These are phyloP conservation scores for Pseudorectes ferrugineus DNA, from an alignment of 2,113 vertebrate genomes.

Conservation along the genomic window DNA sequence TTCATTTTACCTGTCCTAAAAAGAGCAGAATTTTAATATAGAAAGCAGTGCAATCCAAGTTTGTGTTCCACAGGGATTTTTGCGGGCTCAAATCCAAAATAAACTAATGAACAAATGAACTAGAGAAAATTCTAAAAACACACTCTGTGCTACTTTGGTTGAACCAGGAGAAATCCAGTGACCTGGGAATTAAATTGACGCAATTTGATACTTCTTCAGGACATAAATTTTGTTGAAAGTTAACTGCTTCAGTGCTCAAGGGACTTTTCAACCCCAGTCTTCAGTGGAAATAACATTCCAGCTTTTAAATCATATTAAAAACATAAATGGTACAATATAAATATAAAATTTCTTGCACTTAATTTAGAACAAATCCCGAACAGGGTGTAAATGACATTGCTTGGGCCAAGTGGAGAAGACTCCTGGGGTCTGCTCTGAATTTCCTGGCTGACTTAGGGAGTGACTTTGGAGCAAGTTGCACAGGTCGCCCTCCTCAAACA, in stretches of 20 bases:
- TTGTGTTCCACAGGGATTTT: neutral
- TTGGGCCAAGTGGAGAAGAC: neutral
- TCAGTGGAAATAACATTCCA: neutral
- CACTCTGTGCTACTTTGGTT: neutral
- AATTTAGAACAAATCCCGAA: neutral
- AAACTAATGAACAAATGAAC: neutral
- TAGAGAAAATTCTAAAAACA: conserved; percentile 15
- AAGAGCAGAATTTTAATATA: neutral
- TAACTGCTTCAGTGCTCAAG: conserved; percentile 3
- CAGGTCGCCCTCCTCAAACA: neutral
- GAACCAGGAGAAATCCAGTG: conserved; percentile 10
- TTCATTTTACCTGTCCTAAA: conserved; percentile 5
- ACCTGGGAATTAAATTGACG: conserved; percentile 34
- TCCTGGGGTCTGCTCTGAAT: conserved; percentile 1
- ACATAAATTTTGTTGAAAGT: neutral
- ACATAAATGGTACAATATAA: conserved; percentile 8
- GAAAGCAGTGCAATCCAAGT: neutral
- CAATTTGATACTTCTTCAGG: neutral
- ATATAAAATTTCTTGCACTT: neutral
- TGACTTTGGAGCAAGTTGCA: neutral
- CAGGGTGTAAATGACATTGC: neutral
- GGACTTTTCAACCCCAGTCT: neutral
- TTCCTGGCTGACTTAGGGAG: neutral
- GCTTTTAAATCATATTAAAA: conserved; percentile 32
- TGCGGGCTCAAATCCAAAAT: neutral